These are phyloP conservation scores for Cyrtonyx montezumae DNA, from an alignment of 2,113 vertebrate species.

Conservation along the genomic window DNA sequence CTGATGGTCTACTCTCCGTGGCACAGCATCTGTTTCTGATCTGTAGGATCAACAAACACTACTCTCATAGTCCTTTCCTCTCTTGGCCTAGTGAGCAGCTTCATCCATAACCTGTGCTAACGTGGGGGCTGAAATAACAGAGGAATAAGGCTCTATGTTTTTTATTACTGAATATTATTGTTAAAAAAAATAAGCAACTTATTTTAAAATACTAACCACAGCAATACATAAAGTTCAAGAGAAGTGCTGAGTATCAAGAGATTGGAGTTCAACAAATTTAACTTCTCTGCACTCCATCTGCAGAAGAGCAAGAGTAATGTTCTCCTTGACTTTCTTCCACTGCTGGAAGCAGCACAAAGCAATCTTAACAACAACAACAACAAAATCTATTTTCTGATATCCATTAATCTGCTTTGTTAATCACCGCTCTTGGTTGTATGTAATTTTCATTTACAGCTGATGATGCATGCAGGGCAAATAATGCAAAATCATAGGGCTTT, in stretches of 20 bases:
- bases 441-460: slow-evolving; percentile 8
- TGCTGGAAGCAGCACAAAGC: slow-evolving; percentile 51
- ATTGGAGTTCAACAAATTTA: slow-evolving; percentile 33
- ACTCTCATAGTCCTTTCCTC: neutral
- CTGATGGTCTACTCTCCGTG: neutral
- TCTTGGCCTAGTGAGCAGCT: neutral
- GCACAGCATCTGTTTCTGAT: neutral
- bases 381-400: neutral
- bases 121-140: neutral
- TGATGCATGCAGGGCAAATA: neutral
- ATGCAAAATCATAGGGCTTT: slow-evolving; percentile 41
- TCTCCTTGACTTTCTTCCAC: slow-evolving; percentile 25
- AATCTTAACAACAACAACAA: neutral
- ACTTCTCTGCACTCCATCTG: slow-evolving; percentile 11
- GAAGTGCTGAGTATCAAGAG: neutral
- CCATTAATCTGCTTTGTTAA: slow-evolving; percentile 42
- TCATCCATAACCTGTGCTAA: fast-evolving
- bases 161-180: neutral
- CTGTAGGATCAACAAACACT: neutral
- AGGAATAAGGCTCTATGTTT: neutral
- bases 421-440: neutral
- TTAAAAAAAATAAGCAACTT: neutral
- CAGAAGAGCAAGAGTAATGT: slow-evolving; percentile 9
- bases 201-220: neutral
- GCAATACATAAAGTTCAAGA: neutral